Conservation (phyloP, 1,140 invertebrate genomes). For the Macrocentrus cingulum region DNA sequence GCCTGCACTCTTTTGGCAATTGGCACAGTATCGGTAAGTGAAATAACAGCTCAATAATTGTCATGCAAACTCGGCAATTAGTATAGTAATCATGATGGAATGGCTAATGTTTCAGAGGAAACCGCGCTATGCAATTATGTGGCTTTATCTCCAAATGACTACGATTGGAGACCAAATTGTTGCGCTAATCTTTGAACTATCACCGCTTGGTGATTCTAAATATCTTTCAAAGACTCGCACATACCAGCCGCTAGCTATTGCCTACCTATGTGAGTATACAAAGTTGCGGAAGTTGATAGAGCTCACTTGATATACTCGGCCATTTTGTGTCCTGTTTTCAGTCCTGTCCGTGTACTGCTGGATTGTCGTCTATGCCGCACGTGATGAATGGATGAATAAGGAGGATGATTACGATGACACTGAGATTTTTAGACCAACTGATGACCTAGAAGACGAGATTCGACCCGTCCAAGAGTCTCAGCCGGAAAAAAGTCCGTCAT, state of each 20-base stretch:
- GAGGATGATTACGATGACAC: conserved; percentile 1
- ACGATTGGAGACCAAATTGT: conserved; percentile 49
- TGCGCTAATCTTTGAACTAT: conserved; percentile 42
- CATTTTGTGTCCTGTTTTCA: conserved; percentile 35
- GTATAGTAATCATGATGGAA: too few relatives aligned
- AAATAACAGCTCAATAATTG: background rate
- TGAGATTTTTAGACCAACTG: conserved; percentile 12
- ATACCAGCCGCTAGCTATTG: conserved; percentile 44
- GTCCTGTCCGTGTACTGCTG: conserved; percentile 48
- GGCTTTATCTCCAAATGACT: conserved; percentile 53
- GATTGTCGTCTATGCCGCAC: conserved; percentile 44
- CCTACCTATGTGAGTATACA: conserved; percentile 47
- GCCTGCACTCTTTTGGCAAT: conserved; percentile 44
- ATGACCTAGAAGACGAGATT: background rate
- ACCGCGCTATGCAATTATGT: conserved; percentile 44
- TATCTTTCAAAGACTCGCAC: conserved; percentile 37
- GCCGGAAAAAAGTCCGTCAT: conserved; percentile 49
- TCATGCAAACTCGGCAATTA: too few relatives aligned
- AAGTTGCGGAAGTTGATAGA: too few relatives aligned
- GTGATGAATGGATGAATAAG: conserved; percentile 35
- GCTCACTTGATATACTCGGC: too few relatives aligned
- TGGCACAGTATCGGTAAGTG: conserved; percentile 48
- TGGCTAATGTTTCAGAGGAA: conserved; percentile 42
- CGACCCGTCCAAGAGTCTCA: conserved; percentile 31
- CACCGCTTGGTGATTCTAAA: conserved; percentile 29